Percentiles rank a stretch among this genome's conserved stretches.
These are phyloP conservation scores for Oreortyx pictus DNA, from an alignment of 2,797 vertebrate species.

Conservation along the genomic window DNA sequence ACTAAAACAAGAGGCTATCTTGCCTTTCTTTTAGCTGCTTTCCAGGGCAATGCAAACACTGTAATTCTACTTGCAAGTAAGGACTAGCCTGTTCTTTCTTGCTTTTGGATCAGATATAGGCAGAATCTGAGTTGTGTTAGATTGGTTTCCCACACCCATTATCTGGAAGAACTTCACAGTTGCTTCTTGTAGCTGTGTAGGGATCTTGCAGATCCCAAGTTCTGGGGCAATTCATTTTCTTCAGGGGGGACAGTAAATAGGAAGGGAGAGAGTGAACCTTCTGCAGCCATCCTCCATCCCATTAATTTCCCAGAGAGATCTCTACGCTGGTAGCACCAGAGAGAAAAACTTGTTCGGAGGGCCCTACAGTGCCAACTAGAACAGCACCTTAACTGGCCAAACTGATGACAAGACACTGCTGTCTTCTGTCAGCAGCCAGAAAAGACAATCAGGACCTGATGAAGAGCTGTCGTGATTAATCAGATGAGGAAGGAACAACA, in stretches of 20 bases:
- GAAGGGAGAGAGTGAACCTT: not conserved
- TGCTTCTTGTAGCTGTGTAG: not conserved
- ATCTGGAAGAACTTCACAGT: not conserved
- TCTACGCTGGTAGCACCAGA: not conserved
- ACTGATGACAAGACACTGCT: not conserved
- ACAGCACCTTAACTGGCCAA: conserved; percentile 23
- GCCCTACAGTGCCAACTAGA: not conserved
- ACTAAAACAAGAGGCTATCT: not conserved
- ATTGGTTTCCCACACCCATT: not conserved
- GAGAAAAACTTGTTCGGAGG: not conserved
- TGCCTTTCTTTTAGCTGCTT: conserved; percentile 5
- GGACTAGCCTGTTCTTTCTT: not conserved
- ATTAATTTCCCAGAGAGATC: conserved; percentile 7
- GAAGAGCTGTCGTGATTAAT: conserved; percentile 5
- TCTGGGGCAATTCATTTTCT: not conserved
- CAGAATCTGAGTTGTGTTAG: not conserved
- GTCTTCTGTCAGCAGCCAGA: conserved; percentile 10
- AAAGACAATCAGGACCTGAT: conserved; percentile 45
- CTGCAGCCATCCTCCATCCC: not conserved
- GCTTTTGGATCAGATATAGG: not conserved
- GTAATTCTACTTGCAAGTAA: not conserved
- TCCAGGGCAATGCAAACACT: not conserved
- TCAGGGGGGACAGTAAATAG: not conserved
- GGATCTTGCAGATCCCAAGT: not conserved
- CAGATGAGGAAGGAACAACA: conserved; percentile 6